These are phyloP conservation scores for Pachyuromys duprasi DNA, from an alignment of 2,797 vertebrate species.

Conservation along the genomic window DNA sequence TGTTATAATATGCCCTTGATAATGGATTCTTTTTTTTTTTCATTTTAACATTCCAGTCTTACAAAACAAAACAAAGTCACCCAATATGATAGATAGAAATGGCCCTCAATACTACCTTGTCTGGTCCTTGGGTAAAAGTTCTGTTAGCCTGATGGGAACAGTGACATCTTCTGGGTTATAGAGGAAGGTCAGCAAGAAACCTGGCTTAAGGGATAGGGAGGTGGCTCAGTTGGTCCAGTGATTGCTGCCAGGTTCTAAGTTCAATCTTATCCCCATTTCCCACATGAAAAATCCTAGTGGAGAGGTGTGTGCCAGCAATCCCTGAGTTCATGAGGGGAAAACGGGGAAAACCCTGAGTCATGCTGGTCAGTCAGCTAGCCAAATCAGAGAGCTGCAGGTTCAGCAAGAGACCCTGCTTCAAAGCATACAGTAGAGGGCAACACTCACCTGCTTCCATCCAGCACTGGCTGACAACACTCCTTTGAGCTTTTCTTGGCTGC, in stretches of 20 bases:
- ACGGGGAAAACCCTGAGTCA: neutral
- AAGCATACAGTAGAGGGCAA: neutral
- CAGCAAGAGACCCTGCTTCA: neutral
- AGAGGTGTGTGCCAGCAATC: neutral
- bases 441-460: neutral
- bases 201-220: neutral
- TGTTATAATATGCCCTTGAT: neutral
- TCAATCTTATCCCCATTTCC: neutral
- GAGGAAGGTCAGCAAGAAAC: neutral
- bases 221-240: neutral
- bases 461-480: neutral
- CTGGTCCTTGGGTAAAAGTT: neutral
- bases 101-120: neutral
- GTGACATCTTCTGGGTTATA: neutral
- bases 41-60: neutral
- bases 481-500: slow-evolving; percentile 63
- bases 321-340: neutral
- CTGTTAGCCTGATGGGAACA: neutral
- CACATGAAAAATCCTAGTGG: neutral
- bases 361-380: neutral
- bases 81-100: neutral
- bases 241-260: neutral
- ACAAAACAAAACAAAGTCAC: neutral
- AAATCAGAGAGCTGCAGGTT: neutral
- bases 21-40: neutral